These are phyloP conservation scores for Ceratotherium simum DNA, from an alignment of 2,113 vertebrate species.

Conservation along the genomic window DNA sequence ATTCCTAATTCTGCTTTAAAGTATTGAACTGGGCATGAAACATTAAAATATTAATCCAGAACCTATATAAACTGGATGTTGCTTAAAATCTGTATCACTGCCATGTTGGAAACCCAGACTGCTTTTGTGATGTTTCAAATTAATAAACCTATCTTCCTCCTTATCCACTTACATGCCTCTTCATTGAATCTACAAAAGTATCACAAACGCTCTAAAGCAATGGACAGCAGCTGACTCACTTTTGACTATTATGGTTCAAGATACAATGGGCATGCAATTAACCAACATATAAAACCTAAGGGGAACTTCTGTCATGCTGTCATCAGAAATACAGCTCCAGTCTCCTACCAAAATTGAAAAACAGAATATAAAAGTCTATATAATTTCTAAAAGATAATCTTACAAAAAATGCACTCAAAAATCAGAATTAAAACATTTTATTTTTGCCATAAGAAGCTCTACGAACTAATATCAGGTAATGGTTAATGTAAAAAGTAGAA, in stretches of 20 bases:
- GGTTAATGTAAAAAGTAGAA: constrained; percentile 86
- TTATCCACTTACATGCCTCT: constrained; percentile 30
- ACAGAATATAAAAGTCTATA: not conserved
- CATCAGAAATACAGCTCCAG: constrained; percentile 39
- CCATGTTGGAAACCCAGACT: constrained; percentile 76
- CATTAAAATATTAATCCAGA: constrained; percentile 78
- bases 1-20: constrained; percentile 79
- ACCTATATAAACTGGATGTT: constrained; percentile 76
- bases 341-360: constrained; percentile 52
- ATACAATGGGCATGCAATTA: constrained; percentile 16
- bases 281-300: constrained; percentile 27
- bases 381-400: constrained; percentile 21
- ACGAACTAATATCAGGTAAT: constrained; percentile 88
- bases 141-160: constrained; percentile 76
- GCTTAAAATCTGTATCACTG: constrained; percentile 84
- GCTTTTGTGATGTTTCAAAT: constrained; percentile 83
- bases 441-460: constrained; percentile 91
- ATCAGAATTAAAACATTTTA: constrained; percentile 87
- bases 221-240: not conserved
- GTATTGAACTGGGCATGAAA: constrained; percentile 80
- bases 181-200: constrained; percentile 45
- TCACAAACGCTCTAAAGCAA: constrained; percentile 8
- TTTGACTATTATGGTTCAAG: constrained; percentile 14
- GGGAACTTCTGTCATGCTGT: not conserved
- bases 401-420: constrained; percentile 68